Base-by-base conservation (phyloP, 2,113 vertebrate species). In the Nesoenas mayeri region DNA sequence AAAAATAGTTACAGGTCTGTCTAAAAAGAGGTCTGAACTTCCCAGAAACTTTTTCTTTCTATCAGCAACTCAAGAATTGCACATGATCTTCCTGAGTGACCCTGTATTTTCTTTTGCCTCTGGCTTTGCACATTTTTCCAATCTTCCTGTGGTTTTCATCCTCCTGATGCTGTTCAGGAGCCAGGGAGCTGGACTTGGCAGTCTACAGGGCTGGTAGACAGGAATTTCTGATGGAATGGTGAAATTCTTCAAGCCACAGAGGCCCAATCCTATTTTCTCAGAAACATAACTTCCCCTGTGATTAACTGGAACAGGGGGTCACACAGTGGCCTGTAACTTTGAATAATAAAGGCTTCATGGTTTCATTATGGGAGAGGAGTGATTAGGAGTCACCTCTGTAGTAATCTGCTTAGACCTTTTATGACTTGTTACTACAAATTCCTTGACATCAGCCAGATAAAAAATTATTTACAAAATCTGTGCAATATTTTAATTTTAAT, bases 121-220 rank as follows among this genome's bases (percentile, higher is more conserved):
- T 87, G 74, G 65, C 87, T 95, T 92, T 95, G 80, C 72, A 96
- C 79, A 54, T 93, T 94, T 95, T 95, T 89, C 60, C 69, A 64
- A 2, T 96, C 79, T 95, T 94, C 47, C 9, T 96, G 88, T 73
- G 50, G 91, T 95, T 96, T 97, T 84, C 42, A 26, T 42, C 11
- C n/a, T 95, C 51, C 88, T 94, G 88, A 73, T 87, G 91, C 60
- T 62, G 44, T 61, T 86, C 42, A 67, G 13, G 77, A 83, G 87
- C 77, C 72, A 66, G 85, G 64, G 74, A 94, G 11, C 31, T 2
- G 9, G 74, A 79, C n/a, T 36, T 86, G 51, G 29, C 60, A 51
- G 80, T 44, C 69, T 92, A 50, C 78, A 56, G 81, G 62, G 71
- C 89, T 85, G 72, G 64, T 71, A 91, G 67, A 77, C 62, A 77